Base-by-base conservation (phyloP, 2,113 vertebrate genomes). In the Caranx melampygus region DNA sequence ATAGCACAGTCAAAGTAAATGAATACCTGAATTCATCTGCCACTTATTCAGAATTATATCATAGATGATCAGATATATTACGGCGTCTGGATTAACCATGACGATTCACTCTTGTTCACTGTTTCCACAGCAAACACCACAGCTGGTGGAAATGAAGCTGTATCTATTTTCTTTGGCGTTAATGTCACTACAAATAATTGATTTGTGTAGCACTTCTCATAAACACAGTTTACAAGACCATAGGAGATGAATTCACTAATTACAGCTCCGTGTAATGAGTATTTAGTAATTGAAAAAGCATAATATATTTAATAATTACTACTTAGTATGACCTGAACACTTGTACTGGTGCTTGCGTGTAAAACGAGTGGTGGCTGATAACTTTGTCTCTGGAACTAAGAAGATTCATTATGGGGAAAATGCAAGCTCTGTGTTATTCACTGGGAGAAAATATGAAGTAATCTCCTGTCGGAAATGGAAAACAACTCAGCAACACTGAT, bases 401-500 rank as follows among this genome's bases (percentile, higher is more conserved):
- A 4, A 7, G 54, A 60, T 62, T 57, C 33, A 54, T 58, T 57
- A 62, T 2, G 8, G 13, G 26, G 5, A 33, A 65, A 60, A 51
- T 62, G 2, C 15, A 66, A 72, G 12, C 12, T 40, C 37, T 34
- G 3, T 69, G 58, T 69, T 34, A 66, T 72, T 21, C 79, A 31
- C 52, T 12, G 8, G 21, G 42, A 35, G 40, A 20, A 58, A 37
- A 57, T 75, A 45, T 68, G 6, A 58, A 15, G 37, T 14, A 75
- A 60, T 71, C 26, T 61, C 21, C 51, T 37, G 59, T 18, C 55
- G 66, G 74, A 63, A 57, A 66, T 68, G 34, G 52, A 64, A 66
- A 78, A 84, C 18, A 72, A 72, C 83, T 88, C 83, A 70, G 61
- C 75, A 88, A 79, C 83, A 90, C 85, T 91, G 85, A 79, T 88